A percentile compares a stretch with the other conserved stretches of the same genome.
These are phyloP conservation scores for Trachops cirrhosus DNA, from an alignment of 2,797 vertebrate species.

Conservation along the genomic window DNA sequence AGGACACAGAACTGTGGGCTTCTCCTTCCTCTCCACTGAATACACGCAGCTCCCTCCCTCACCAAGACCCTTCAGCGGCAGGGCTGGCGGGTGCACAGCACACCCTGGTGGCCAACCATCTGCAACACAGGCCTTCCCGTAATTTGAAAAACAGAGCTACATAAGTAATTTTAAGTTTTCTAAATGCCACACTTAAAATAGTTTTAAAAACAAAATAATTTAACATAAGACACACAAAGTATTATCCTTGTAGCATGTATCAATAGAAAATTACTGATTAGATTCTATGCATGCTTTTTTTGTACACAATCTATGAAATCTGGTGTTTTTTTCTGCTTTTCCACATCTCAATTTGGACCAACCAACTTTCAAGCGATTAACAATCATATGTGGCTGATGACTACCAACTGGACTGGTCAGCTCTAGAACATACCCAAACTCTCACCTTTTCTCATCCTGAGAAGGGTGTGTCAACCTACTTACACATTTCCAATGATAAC, in stretches of 20 bases:
- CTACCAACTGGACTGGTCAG: not conserved
- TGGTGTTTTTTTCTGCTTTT: not conserved
- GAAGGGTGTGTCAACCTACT: not conserved
- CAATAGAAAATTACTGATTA: not conserved
- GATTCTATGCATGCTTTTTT: not conserved
- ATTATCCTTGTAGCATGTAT: not conserved
- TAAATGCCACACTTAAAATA: not conserved
- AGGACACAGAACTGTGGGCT: not conserved
- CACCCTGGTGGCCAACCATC: conserved; percentile 19
- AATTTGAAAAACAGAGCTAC: not conserved
- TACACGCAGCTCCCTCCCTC: not conserved
- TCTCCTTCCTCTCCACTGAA: not conserved
- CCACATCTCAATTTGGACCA: not conserved
- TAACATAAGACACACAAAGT: not conserved
- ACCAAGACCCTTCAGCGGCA: not conserved
- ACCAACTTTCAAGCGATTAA: not conserved
- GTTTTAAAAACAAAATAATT: not conserved
- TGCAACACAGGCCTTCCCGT: not conserved
- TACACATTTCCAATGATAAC: not conserved
- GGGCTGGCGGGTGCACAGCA: not conserved
- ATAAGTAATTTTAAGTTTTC: not conserved
- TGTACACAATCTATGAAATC: not conserved
- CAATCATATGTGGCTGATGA: not conserved
- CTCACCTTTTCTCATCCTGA: not conserved
- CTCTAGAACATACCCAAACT: not conserved